phyloP scores from a whole-genome alignment of 2,888 invertebrate species.

The Asteroscopus sphinx region DNA sequence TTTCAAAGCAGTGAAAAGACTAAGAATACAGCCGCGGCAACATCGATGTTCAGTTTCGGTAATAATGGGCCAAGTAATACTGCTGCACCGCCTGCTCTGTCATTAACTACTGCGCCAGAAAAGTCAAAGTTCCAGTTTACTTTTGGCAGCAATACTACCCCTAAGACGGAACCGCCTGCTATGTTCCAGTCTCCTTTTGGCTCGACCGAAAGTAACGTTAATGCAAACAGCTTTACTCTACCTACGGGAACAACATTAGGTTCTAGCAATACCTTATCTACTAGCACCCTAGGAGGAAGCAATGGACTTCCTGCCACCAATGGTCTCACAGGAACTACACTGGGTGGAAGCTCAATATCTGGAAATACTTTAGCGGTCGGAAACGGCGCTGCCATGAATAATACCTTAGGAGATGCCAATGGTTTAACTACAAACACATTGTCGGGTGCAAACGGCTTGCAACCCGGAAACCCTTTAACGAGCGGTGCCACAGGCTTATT shows the following conservation, averaged over 20 bases:
- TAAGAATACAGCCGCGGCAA: slow-evolving; percentile 41
- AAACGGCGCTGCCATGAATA: slow-evolving; percentile 10
- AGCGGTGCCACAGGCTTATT: slow-evolving; percentile 60
- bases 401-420: slow-evolving; percentile 50
- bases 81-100: slow-evolving; percentile 32
- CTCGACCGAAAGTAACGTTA: slow-evolving; percentile 35
- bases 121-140: slow-evolving; percentile 75
- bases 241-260: slow-evolving; percentile 38
- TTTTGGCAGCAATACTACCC: slow-evolving; percentile 63
- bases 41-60: slow-evolving; percentile 75
- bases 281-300: slow-evolving; percentile 44
- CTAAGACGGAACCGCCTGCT: slow-evolving; percentile 56
- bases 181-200: slow-evolving; percentile 51
- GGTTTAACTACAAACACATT: slow-evolving; percentile 57
- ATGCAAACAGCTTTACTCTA: slow-evolving; percentile 45
- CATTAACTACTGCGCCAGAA: slow-evolving; percentile 55
- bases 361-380: slow-evolving; percentile 36
- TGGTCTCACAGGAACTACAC: slow-evolving; percentile 35
- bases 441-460: slow-evolving; percentile 53
- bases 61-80: slow-evolving; percentile 46
- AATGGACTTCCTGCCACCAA: slow-evolving; percentile 44
- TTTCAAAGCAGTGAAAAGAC: slow-evolving; percentile 52
- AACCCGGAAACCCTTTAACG: slow-evolving; percentile 45
- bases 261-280: slow-evolving; percentile 34
- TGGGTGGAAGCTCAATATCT: slow-evolving; percentile 25